Conservation (phyloP, 2,797 vertebrate genomes). For the Perodicticus potto region DNA sequence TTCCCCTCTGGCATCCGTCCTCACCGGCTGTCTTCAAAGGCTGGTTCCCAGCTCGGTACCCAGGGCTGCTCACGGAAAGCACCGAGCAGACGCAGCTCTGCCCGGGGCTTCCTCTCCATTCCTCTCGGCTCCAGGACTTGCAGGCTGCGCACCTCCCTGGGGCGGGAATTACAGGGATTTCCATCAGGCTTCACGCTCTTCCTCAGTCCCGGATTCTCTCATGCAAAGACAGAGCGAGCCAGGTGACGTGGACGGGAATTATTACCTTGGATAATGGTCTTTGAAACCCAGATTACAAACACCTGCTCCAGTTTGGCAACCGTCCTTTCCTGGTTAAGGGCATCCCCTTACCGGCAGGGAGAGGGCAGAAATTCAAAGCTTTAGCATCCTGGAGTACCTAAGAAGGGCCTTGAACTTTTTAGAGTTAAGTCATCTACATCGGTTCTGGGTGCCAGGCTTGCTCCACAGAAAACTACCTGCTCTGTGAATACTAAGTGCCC, state of each 20-base stretch:
- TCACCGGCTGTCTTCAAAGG: conserved; percentile 80
- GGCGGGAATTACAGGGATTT: conserved; percentile 1
- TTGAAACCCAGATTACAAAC: conserved; percentile 51
- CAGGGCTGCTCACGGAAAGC: conserved; percentile 74
- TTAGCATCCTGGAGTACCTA: not conserved
- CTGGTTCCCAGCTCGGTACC: conserved; percentile 74
- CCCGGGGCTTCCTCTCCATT: not conserved
- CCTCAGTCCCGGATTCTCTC: not conserved
- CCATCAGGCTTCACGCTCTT: conserved; percentile 45
- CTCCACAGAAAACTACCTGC: conserved; percentile 50
- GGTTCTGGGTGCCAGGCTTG: conserved; percentile 6
- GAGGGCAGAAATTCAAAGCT: conserved; percentile 8
- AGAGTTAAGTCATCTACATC: conserved; percentile 56
- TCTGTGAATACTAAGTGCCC: conserved; percentile 46
- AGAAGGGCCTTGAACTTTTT: conserved; percentile 71
- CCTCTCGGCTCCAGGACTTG: not conserved
- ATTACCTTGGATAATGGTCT: conserved; percentile 57
- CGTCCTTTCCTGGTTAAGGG: conserved; percentile 51
- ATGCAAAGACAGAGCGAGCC: not conserved
- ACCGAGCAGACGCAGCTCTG: conserved; percentile 63
- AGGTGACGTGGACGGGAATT: conserved; percentile 28
- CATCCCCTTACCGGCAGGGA: not conserved
- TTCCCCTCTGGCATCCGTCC: conserved; percentile 61
- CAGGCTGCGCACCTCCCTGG: not conserved
- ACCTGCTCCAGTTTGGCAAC: conserved; percentile 13